These are phyloP conservation scores for Peromyscus polionotus DNA, from an alignment of 2,113 vertebrate species.

Conservation along the genomic window DNA sequence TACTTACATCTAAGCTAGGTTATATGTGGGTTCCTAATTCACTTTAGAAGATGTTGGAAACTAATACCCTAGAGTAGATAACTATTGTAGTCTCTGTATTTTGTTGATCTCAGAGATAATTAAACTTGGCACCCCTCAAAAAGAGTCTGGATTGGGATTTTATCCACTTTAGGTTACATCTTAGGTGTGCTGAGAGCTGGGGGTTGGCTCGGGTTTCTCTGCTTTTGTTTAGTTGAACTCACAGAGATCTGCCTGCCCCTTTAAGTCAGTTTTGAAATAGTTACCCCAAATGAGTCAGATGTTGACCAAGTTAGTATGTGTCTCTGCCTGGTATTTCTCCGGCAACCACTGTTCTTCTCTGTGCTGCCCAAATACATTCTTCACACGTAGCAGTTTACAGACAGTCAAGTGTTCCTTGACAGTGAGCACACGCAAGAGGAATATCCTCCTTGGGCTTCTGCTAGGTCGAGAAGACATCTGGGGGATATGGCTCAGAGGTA, in stretches of 20 bases:
- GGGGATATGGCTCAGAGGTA: neutral
- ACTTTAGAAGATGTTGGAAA: conserved; percentile 24
- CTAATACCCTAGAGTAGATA: neutral
- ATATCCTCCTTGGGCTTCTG: neutral
- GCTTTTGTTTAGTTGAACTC: neutral
- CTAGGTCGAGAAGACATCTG: conserved; percentile 21
- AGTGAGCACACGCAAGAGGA: neutral
- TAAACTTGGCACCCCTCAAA: conserved; percentile 1
- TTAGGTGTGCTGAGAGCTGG: neutral
- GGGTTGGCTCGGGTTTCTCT: neutral
- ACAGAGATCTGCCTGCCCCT: neutral
- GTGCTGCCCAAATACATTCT: neutral
- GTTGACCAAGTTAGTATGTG: neutral
- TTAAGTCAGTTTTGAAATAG: conserved; percentile 20
- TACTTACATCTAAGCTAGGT: conserved; percentile 8
- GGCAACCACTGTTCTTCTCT: neutral
- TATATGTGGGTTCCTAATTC: conserved; percentile 36
- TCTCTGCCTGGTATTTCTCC: neutral
- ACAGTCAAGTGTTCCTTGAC: neutral
- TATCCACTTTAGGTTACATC: neutral
- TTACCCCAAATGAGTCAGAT: neutral
- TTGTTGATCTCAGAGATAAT: neutral
- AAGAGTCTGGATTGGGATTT: neutral
- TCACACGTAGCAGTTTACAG: neutral
- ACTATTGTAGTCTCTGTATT: conserved; percentile 1